Percentiles rank a stretch among this genome's conserved stretches.
Conservation (phyloP, 2,113 vertebrate genomes). For the Xiphorhynchus elegans region DNA sequence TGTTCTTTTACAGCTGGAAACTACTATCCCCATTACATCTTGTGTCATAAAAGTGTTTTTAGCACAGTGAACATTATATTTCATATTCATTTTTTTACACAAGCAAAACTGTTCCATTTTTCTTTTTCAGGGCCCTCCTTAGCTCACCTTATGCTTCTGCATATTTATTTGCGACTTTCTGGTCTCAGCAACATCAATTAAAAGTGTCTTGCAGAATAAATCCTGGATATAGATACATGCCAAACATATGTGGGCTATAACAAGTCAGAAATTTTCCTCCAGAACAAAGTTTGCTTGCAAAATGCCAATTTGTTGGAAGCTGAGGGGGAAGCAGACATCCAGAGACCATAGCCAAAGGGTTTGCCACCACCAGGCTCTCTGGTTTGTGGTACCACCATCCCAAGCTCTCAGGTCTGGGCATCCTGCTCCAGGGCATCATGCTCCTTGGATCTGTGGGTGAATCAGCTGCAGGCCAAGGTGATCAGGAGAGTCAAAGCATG, state of each 20-base stretch:
- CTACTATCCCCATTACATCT: background rate
- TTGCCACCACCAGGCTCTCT: background rate
- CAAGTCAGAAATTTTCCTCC: background rate
- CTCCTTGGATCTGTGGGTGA: background rate
- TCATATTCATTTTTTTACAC: background rate
- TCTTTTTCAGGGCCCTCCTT: background rate
- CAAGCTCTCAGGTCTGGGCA: background rate
- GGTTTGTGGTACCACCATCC: fast-evolving
- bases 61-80: background rate
- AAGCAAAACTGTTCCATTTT: background rate
- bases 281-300: background rate
- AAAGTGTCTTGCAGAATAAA: background rate
- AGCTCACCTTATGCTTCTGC: background rate
- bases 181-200: background rate
- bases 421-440: fast-evolving
- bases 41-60: background rate
- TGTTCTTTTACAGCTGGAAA: background rate
- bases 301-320: background rate
- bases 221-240: background rate
- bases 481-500: background rate
- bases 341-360: background rate
- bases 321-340: background rate
- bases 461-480: background rate
- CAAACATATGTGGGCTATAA: background rate
- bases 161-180: background rate